Evolutionary conservation across 1,140 invertebrate genomes (phyloP).

Genomic region (Sminthurides bifidus): DNA sequence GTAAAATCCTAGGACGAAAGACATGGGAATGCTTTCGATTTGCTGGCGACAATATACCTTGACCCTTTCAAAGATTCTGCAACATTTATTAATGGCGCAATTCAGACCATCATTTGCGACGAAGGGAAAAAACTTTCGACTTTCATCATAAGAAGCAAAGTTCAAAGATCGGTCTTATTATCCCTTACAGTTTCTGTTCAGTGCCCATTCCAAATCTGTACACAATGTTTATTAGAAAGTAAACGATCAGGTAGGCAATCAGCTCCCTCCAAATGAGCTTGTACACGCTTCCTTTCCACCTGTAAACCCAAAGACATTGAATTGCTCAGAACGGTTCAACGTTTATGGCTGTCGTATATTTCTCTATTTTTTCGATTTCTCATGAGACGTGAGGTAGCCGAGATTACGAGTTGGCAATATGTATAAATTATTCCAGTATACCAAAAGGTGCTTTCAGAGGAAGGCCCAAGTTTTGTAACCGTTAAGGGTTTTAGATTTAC

Average conservation of each 20-base stretch:
- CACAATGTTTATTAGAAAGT: constrained; percentile 73
- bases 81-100: constrained; percentile 31
- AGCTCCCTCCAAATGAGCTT: constrained; percentile 92
- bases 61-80: constrained; percentile 67
- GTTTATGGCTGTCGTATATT: too few relatives aligned
- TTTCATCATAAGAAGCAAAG: too few relatives aligned
- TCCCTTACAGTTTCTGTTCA: constrained; percentile 61
- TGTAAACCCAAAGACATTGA: constrained; percentile 38
- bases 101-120: neutral
- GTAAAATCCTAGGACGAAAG: constrained; percentile 88
- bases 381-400: neutral
- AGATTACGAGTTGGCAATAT: neutral
- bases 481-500: too few relatives aligned
- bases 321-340: too few relatives aligned
- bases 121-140: neutral
- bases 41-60: constrained; percentile 66
- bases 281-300: constrained; percentile 95
- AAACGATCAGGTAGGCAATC: constrained; percentile 70
- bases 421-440: too few relatives aligned
- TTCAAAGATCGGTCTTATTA: too few relatives aligned
- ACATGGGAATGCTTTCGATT: constrained; percentile 76
- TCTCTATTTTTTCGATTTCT: too few relatives aligned
- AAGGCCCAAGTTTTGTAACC: too few relatives aligned
- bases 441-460: too few relatives aligned
- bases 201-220: constrained; percentile 76